Evolutionary conservation across 2,888 invertebrate species (phyloP), one percentile per base, ranked within the genome.

Genomic region (Pseudanteris insignis): DNA sequence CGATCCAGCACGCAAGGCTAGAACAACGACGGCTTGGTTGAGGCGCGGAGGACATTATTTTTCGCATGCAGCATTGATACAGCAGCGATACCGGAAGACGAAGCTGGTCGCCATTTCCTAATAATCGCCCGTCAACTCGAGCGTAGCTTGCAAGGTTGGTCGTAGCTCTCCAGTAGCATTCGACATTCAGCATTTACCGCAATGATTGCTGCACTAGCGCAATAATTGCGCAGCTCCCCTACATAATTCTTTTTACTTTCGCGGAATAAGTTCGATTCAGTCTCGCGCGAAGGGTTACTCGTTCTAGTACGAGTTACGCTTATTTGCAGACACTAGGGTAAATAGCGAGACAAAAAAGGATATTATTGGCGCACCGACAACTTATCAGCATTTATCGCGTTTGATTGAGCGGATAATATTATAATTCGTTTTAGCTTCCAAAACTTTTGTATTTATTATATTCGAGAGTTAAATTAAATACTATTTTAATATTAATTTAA

Each of bases 191-290:
- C 70, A 60, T 67, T 67, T 66, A 66, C 58, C 68, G 67, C 71
- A 70, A 71, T 73, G 73, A 77, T 76, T 74, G 73, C 74, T 71
- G 67, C 70, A 67, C 67, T 70, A 70, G 72, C 70, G 74, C 72
- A 75, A 77, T 78, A 76, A 79, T 79, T 78, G 76, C 77, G 70
- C 76, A 74, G 77, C 77, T 77, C 73, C 68, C 68, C 67, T 58
- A 69, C 67, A 67, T 67, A 72, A 69, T 72, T 68, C 66, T 50
- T 36, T 61, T 64, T 54, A 43, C 63, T 44, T 59, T 53, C 51
- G 59, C 54, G 53, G 41, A 38, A 51, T 40, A 51, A 29, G 55
- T 57, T 4, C 47, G 51, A 41, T 32, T 28, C 50, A 57, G 57
- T 34, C 47, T 57, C 18, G 32, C 30, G 41, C 54, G 54, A 54